phyloP scores from a whole-genome alignment of 2,888 invertebrate genomes.

The Nezara viridula region DNA sequence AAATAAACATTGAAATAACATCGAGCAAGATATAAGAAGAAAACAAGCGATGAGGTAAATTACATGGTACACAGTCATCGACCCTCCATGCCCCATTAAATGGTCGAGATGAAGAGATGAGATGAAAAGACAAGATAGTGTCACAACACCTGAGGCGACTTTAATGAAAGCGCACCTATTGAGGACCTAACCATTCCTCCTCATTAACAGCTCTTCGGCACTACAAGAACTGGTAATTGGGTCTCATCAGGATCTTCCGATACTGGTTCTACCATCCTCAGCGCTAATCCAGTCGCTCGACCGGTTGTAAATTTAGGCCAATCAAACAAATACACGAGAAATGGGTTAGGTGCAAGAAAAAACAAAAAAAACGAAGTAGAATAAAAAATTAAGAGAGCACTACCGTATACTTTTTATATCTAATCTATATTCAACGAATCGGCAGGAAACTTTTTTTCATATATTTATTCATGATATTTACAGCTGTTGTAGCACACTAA shows the following conservation, averaged over 20 bases:
- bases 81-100: not conserved
- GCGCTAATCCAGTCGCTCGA: not conserved
- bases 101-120: not conserved
- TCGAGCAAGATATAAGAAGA: not conserved
- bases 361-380: not conserved
- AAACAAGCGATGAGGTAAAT: not conserved
- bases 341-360: not conserved
- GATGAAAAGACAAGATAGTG: not conserved
- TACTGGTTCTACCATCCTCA: not conserved
- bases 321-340: not conserved
- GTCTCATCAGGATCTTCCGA: not conserved
- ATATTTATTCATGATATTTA: too few species aligned
- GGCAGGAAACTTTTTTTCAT: too few species aligned
- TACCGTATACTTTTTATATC: too few species aligned
- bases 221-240: not conserved
- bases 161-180: slow-evolving; percentile 7
- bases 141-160: not conserved
- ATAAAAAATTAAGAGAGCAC: not conserved
- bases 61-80: not conserved
- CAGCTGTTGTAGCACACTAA: too few species aligned
- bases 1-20: too few species aligned
- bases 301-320: slow-evolving; percentile 8
- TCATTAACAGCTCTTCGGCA: not conserved
- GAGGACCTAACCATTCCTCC: not conserved
- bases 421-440: too few species aligned